phyloP scores from a whole-genome alignment of 2,113 vertebrate genomes.

The Periophthalmodon schlosseri region DNA sequence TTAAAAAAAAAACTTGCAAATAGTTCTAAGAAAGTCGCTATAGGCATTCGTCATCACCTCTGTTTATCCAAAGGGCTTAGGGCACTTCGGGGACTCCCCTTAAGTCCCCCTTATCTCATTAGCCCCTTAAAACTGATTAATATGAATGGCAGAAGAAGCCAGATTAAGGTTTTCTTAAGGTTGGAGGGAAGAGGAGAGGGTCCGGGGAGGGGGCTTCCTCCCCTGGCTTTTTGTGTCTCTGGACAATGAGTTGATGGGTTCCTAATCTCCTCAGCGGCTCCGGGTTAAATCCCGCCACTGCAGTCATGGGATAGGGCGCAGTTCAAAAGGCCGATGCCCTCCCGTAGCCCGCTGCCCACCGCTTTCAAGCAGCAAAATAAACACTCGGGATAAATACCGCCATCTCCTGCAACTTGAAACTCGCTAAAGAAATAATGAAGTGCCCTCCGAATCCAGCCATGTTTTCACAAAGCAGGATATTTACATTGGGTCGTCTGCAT shows the following conservation, averaged over 20 bases:
- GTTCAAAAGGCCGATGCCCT: conserved; percentile 72
- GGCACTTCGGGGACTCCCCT: conserved; percentile 77
- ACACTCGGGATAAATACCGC: conserved; percentile 67
- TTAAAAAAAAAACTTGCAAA: conserved; percentile 56
- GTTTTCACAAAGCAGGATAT: conserved; percentile 12
- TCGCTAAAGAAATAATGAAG: conserved; percentile 70
- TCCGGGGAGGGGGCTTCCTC: conserved; percentile 67
- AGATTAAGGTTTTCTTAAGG: conserved; percentile 75
- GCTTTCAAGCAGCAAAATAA: conserved; percentile 68
- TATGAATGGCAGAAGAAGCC: conserved; percentile 88
- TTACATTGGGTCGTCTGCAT: conserved; percentile 2
- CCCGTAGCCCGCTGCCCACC: conserved; percentile 54
- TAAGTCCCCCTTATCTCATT: conserved; percentile 94
- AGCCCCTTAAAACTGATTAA: conserved; percentile 95
- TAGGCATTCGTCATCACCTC: conserved; percentile 69
- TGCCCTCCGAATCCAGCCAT: conserved; percentile 33
- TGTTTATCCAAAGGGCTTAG: conserved; percentile 73
- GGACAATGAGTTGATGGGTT: conserved; percentile 88
- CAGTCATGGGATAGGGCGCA: conserved; percentile 73
- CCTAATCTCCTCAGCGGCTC: conserved; percentile 86
- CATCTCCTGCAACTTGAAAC: conserved; percentile 66
- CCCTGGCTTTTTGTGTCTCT: conserved; percentile 82
- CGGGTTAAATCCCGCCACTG: conserved; percentile 72
- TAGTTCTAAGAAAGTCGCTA: conserved; percentile 54
- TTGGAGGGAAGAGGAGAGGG: conserved; percentile 73